Evolutionary conservation across 2,797 vertebrate genomes (phyloP).

Genomic region (Microtus agrestis): DNA sequence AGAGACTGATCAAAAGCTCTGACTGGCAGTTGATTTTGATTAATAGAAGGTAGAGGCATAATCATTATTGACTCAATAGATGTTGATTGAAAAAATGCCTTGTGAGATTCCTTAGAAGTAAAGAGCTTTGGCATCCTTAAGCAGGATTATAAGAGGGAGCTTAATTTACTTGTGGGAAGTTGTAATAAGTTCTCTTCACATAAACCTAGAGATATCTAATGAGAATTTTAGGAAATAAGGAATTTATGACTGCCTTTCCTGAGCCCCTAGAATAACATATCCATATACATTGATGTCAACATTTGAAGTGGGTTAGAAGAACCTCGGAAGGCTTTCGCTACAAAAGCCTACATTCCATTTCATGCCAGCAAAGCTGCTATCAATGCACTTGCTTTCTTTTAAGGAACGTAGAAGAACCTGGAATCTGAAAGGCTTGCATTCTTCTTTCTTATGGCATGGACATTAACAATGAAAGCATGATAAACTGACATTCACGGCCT

Average conservation of each 20-base stretch:
- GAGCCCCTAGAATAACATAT: neutral
- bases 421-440: neutral
- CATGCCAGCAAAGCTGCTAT: neutral
- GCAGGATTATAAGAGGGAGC: conserved; percentile 19
- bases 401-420: conserved; percentile 35
- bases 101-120: conserved; percentile 4
- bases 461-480: neutral
- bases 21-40: conserved; percentile 50
- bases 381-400: neutral
- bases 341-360: neutral
- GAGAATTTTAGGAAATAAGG: conserved; percentile 33
- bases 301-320: neutral
- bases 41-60: conserved; percentile 21
- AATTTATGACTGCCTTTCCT: neutral
- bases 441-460: neutral
- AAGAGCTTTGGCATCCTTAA: conserved; percentile 17
- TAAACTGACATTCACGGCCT: conserved; percentile 6
- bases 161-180: conserved; percentile 55
- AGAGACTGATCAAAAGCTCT: neutral
- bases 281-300: neutral
- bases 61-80: conserved; percentile 52
- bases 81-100: conserved; percentile 55
- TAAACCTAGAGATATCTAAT: neutral
- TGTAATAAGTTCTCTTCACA: conserved; percentile 36
- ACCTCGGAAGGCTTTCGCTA: neutral